Percentiles rank a stretch among this genome's conserved stretches.
Conservation (phyloP, 2,113 vertebrate species). For the Patagioenas fasciata region DNA sequence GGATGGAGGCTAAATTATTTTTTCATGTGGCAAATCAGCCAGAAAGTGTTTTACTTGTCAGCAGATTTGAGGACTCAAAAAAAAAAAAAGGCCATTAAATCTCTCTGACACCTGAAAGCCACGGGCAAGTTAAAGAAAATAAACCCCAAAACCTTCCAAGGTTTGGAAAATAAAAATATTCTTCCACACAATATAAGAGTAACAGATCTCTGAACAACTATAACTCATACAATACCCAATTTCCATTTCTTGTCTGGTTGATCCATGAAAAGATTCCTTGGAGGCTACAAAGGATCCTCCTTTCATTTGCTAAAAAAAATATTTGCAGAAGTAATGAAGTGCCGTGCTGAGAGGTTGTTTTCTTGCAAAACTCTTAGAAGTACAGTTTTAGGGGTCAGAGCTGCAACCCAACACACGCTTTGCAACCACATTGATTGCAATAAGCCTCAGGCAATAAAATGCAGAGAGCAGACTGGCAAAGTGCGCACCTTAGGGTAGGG, state of each 20-base stretch:
- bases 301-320: not conserved
- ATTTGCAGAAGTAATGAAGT: not conserved
- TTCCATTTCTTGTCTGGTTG: slow-evolving; percentile 10
- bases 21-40: not conserved
- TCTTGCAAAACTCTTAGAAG: not conserved
- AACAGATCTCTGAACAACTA: not conserved
- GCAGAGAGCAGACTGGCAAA: not conserved
- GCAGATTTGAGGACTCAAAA: not conserved
- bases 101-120: not conserved
- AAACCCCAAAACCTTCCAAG: not conserved
- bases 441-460: not conserved
- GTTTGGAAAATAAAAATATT: slow-evolving; percentile 43
- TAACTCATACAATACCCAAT: not conserved
- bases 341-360: not conserved
- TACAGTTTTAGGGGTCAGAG: not conserved
- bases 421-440: not conserved
- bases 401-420: not conserved
- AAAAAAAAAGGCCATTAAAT: not conserved
- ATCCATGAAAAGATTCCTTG: slow-evolving; percentile 3
- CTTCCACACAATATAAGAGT: not conserved
- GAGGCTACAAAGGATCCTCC: slow-evolving; percentile 3
- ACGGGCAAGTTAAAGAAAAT: not conserved
- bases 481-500: not conserved
- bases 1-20: not conserved
- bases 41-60: not conserved